Conservation (phyloP, 2,888 invertebrate genomes). For the Eristalinus sepulchralis region DNA sequence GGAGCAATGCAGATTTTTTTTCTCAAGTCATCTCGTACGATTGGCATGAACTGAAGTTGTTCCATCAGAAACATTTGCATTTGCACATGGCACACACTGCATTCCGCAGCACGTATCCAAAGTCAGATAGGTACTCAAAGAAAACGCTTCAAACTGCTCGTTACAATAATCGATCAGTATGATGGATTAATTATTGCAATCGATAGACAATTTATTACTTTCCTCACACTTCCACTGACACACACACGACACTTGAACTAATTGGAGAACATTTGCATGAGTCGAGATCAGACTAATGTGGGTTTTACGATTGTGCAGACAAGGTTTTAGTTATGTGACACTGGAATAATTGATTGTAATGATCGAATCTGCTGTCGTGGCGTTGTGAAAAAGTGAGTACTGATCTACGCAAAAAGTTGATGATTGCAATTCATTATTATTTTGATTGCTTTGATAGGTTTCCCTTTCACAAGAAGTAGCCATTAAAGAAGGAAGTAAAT, state of each 20-base stretch:
- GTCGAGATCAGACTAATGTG: background rate
- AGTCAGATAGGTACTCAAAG: background rate
- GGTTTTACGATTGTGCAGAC: conserved; percentile 21
- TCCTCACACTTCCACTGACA: background rate
- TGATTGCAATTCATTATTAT: background rate
- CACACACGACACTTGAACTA: background rate
- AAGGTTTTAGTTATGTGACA: background rate
- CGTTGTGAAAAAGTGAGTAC: background rate
- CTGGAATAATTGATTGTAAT: conserved; percentile 7
- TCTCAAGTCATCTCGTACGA: background rate
- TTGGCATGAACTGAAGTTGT: background rate
- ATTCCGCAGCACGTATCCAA: background rate
- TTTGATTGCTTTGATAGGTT: too few relatives aligned
- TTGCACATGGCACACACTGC: background rate
- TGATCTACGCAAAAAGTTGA: background rate
- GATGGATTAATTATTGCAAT: conserved; percentile 9
- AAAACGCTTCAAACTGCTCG: background rate
- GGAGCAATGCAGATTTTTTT: too few relatives aligned
- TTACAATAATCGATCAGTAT: conserved; percentile 1
- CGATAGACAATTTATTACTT: background rate
- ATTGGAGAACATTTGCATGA: conserved; percentile 17
- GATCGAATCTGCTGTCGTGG: background rate
- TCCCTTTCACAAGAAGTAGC: too few relatives aligned
- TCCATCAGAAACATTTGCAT: background rate
- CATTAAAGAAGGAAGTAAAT: too few relatives aligned